Conservation (phyloP, 2,888 invertebrate species). For the Ectobius pallidus region DNA sequence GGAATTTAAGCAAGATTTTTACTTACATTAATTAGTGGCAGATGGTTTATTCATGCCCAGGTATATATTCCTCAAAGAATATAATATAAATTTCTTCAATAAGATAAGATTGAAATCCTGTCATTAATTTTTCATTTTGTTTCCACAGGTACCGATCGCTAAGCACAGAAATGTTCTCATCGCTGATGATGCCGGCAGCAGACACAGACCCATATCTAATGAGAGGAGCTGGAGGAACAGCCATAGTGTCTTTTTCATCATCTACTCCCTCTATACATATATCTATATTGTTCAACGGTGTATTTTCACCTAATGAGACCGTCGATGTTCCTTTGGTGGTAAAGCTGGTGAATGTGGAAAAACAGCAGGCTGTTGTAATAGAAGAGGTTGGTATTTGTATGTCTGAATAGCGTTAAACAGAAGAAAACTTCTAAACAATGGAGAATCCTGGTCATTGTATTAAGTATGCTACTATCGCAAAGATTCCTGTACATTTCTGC, state of each 20-base stretch:
- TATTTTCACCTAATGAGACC: conserved; percentile 67
- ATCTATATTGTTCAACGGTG: conserved; percentile 81
- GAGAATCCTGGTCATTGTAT: no score
- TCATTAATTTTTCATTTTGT: no score
- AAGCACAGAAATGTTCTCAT: conserved; percentile 81
- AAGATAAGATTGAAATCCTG: no score
- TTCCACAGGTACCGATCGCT: conserved; percentile 70
- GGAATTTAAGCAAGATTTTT: no score
- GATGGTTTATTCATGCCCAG: no score
- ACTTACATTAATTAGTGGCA: no score
- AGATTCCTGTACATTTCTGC: no score
- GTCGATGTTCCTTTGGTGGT: conserved; percentile 72
- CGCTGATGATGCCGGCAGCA: conserved; percentile 70
- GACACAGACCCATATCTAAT: conserved; percentile 64
- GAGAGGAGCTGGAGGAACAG: conserved; percentile 77
- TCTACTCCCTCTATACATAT: conserved; percentile 82
- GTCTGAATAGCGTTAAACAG: no score
- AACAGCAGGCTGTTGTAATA: conserved; percentile 73
- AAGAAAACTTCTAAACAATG: no score
- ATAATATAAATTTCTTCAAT: no score
- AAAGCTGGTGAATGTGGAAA: conserved; percentile 71
- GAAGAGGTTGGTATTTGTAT: conserved; percentile 69
- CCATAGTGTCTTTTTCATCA: conserved; percentile 77
- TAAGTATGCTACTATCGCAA: no score
- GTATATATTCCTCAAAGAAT: no score